Percentiles rank a stretch among this genome's conserved stretches.
Conservation (phyloP, 2,888 invertebrate genomes). For the Phymatocera aterrima region DNA sequence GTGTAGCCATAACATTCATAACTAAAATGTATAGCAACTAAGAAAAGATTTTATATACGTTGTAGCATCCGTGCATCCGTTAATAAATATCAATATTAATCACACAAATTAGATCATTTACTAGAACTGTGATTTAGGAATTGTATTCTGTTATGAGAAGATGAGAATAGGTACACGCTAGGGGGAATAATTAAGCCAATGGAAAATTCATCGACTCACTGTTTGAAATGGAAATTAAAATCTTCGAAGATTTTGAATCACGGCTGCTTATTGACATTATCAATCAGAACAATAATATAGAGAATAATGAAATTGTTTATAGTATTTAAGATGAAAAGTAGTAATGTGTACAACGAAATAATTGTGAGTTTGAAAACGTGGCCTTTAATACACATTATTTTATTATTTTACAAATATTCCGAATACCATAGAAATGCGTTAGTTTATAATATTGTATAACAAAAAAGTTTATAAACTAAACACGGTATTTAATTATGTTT, state of each 20-base stretch:
- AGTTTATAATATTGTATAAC: slow-evolving; percentile 7
- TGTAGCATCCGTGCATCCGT: too few relatives aligned
- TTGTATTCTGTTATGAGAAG: not conserved
- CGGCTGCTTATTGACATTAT: not conserved
- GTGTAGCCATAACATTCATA: too few relatives aligned
- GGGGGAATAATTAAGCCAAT: too few relatives aligned
- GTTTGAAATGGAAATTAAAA: too few relatives aligned
- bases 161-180: too few relatives aligned
- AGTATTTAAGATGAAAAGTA: not conserved
- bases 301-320: not conserved
- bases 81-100: too few relatives aligned
- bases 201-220: too few relatives aligned
- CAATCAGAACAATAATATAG: not conserved
- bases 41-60: too few relatives aligned
- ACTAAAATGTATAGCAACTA: too few relatives aligned
- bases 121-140: slow-evolving; percentile 14
- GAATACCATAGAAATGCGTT: slow-evolving; percentile 32
- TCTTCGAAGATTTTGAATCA: too few relatives aligned
- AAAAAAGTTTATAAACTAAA: slow-evolving; percentile 8
- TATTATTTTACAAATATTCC: slow-evolving; percentile 32
- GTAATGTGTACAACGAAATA: not conserved
- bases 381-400: slow-evolving; percentile 34
- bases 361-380: not conserved
- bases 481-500: slow-evolving; percentile 21
- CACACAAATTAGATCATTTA: not conserved